Evolutionary conservation across 1,140 invertebrate species (phyloP).

Genomic region (Archivesica marissinica): DNA sequence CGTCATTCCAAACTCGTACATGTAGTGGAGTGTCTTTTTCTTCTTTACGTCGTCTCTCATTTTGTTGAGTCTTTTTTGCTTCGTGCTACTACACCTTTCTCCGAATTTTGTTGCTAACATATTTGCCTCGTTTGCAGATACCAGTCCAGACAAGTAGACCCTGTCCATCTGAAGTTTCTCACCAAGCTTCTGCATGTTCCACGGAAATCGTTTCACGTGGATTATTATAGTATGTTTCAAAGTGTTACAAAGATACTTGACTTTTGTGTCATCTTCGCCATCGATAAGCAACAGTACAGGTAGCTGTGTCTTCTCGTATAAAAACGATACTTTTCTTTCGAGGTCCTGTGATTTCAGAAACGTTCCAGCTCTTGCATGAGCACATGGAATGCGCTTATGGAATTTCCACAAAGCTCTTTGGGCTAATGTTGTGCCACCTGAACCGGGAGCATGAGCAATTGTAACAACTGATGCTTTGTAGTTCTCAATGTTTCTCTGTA

Average conservation of each 20-base stretch:
- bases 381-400: constrained; percentile 53
- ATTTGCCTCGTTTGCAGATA: constrained; percentile 44
- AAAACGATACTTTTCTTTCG: constrained; percentile 50
- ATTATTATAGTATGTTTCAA: constrained; percentile 49
- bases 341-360: not conserved
- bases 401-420: constrained; percentile 64
- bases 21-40: constrained; percentile 8
- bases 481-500: constrained; percentile 44
- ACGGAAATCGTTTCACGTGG: constrained; percentile 65
- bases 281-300: constrained; percentile 67
- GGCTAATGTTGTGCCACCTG: constrained; percentile 66
- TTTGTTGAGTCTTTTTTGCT: constrained; percentile 21
- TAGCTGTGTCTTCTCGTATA: constrained; percentile 58
- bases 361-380: constrained; percentile 31
- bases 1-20: constrained; percentile 67
- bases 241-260: constrained; percentile 54
- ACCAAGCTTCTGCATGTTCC: not conserved
- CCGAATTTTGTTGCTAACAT: constrained; percentile 48
- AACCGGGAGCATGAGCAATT: constrained; percentile 64
- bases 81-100: constrained; percentile 41
- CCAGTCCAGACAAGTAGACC: constrained; percentile 51
- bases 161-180: not conserved
- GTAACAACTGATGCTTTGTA: constrained; percentile 47
- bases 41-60: constrained; percentile 36
- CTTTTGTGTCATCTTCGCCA: constrained; percentile 70